phyloP scores from a whole-genome alignment of 2,888 invertebrate species.

The Acholoe squamosa region DNA sequence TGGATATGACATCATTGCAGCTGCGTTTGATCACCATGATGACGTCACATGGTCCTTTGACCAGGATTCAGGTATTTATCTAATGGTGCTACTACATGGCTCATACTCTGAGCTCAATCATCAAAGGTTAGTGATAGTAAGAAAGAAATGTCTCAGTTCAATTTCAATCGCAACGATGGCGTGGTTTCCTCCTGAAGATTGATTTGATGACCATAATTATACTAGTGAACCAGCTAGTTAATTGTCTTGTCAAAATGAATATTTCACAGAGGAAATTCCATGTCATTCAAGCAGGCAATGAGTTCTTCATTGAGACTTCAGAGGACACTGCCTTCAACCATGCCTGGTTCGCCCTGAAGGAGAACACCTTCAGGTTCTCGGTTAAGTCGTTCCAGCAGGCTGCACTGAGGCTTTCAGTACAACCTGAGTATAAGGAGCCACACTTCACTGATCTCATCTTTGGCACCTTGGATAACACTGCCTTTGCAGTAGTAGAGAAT shows the following conservation, averaged over 20 bases:
- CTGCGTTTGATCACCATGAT: not conserved
- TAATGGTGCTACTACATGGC: no score
- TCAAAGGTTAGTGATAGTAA: no score
- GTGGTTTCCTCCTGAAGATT: no score
- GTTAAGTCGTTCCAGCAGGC: not conserved
- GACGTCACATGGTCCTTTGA: not conserved
- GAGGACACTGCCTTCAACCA: not conserved
- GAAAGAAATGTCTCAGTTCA: no score
- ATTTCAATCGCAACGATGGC: no score
- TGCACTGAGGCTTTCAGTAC: not conserved
- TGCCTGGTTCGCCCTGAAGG: constrained; percentile 27
- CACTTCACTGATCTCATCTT: not conserved
- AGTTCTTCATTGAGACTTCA: not conserved
- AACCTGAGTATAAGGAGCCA: constrained; percentile 4
- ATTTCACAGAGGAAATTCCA: no score
- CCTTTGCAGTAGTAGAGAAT: not conserved
- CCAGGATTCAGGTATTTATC: constrained; percentile 44
- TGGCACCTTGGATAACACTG: constrained; percentile 8
- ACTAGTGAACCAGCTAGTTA: no score
- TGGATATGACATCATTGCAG: constrained; percentile 33
- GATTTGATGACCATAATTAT: no score
- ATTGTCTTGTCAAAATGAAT: no score
- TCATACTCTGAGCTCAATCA: no score
- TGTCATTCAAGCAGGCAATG: constrained; percentile 21
- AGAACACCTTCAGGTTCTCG: not conserved